Evolutionary conservation across 1,140 invertebrate genomes (phyloP), one percentile per base, ranked within the genome.

Genomic region (Radopholus similis): DNA sequence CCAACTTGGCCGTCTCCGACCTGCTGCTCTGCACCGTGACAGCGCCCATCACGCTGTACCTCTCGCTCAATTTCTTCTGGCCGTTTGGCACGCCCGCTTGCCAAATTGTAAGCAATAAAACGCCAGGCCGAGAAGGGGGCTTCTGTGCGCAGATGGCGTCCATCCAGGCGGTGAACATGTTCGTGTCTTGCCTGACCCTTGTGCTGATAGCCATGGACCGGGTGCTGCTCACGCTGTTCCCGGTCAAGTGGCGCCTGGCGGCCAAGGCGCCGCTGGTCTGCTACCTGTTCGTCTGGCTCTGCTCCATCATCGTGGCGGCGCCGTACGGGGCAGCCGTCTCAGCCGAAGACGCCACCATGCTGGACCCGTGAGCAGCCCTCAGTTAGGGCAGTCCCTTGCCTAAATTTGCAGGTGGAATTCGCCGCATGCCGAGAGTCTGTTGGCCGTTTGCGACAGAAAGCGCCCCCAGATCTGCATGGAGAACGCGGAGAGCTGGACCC

Each of bases 161-260:
- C 1, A 64, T 77, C 28, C 81, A 82, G 67, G 79, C 80, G n/a
- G 78, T 81, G 3, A 81, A 81, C 59, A 74, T 80, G 59, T 78
- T 81, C 47, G 79, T 81, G 30, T 81, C 79, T 26, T 81, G 78
- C 32, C 64, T 81, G n/a, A 82, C 79, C 4, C 58, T 81, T 4
- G 78, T 77, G 9, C 42, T 75, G n/a, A 81, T 81, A 49, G 80
- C 80, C 8, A 67, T 81, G 71, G 79, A 83, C 58, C 58, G 79
- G 58, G 81, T 81, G 62, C 60, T 82, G 32, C 60, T 82, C 23
- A 81, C 78, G 6, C 47, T 81, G 23, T 83, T 73, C 64, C 81
- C 79, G 26, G 68, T 81, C 30, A 75, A 79, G 72, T 81, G 78
- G 76, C 54, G 78, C 28, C 37, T 81, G 37, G 75, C 79, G 35